These are phyloP conservation scores for Callithrix jacchus DNA, from an alignment of 2,113 vertebrate species.

Conservation along the genomic window DNA sequence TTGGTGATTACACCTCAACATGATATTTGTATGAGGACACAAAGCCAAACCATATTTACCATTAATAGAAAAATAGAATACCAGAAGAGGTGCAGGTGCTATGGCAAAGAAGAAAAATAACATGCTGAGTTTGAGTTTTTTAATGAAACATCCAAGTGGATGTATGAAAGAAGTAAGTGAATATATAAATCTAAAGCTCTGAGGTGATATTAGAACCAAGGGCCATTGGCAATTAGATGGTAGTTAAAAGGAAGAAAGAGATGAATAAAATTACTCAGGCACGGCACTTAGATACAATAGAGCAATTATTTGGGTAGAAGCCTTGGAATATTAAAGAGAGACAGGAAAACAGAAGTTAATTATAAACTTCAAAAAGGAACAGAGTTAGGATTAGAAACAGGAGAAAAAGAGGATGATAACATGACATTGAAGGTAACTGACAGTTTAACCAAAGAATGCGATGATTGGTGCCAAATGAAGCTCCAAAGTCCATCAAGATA, in stretches of 20 bases:
- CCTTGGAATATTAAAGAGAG: background rate
- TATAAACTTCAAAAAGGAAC: background rate
- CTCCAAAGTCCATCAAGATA: background rate
- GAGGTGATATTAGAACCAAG: background rate
- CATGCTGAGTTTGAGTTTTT: background rate
- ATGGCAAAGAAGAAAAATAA: background rate
- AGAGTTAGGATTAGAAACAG: background rate
- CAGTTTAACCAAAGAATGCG: background rate
- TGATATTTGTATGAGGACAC: no score
- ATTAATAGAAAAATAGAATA: background rate
- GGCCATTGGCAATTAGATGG: background rate
- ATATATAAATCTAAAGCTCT: background rate
- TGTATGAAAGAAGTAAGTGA: background rate
- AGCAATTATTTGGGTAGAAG: background rate
- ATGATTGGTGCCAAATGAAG: background rate
- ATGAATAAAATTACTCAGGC: background rate
- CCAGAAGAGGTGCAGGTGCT: background rate
- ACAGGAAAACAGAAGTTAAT: background rate
- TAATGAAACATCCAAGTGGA: background rate
- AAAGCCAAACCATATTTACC: no score
- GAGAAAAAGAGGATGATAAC: background rate
- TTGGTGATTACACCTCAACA: no score
- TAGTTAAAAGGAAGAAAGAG: background rate
- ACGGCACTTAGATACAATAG: background rate
- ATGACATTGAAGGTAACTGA: background rate